Conservation (phyloP, 2,113 vertebrate genomes). For the Puma concolor region DNA sequence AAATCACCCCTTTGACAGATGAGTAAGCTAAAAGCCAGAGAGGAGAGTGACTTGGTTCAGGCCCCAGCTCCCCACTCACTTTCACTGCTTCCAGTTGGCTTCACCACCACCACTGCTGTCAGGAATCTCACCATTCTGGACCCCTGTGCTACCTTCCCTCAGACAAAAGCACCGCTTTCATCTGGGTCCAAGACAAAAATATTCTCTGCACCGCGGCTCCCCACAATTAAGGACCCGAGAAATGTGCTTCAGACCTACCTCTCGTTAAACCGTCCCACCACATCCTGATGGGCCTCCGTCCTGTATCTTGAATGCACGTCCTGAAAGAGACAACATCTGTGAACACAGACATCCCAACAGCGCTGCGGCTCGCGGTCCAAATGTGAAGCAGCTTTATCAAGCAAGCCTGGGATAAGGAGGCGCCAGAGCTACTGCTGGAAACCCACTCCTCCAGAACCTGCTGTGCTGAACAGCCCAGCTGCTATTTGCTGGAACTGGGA, state of each 20-base stretch:
- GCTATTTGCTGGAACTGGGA: neutral
- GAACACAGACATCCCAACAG: neutral
- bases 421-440: neutral
- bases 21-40: neutral
- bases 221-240: neutral
- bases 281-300: conserved; percentile 97
- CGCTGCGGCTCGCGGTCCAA: neutral
- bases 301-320: conserved; percentile 98
- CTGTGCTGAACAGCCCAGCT: neutral
- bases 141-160: neutral
- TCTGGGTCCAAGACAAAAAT: neutral
- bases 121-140: neutral
- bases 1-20: neutral
- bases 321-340: conserved; percentile 79
- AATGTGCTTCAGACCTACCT: conserved; percentile 83
- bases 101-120: neutral
- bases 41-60: neutral
- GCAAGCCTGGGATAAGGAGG: neutral
- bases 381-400: neutral
- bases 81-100: too few species aligned
- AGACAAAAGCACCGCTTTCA: neutral
- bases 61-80: too few species aligned
- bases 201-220: neutral
- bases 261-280: conserved; percentile 97
- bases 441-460: neutral